A percentile compares a stretch with the other conserved stretches of the same genome.
These are phyloP conservation scores for Myiozetetes cayanensis DNA, from an alignment of 2,113 vertebrate genomes.

Conservation along the genomic window DNA sequence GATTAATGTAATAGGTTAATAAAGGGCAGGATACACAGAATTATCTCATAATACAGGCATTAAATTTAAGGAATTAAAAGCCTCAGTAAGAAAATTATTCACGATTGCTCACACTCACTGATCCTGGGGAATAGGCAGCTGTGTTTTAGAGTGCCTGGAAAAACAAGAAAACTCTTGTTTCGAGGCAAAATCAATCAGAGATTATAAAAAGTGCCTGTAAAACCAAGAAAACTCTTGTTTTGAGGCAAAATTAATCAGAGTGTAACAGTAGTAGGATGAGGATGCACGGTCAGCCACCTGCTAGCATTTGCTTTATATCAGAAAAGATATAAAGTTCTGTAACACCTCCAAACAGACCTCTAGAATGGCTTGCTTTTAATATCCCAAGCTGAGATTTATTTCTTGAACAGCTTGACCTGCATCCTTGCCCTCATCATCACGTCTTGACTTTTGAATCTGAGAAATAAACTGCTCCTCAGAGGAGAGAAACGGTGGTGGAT, in stretches of 20 bases:
- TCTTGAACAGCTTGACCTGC: background rate
- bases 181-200: background rate
- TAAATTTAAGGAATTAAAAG: constrained; percentile 29
- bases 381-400: background rate
- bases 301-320: background rate
- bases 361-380: background rate
- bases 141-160: background rate
- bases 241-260: background rate
- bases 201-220: background rate
- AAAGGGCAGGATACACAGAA: constrained; percentile 43
- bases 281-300: background rate
- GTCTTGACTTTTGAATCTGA: background rate
- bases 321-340: background rate
- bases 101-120: background rate
- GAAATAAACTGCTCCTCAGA: background rate
- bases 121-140: background rate
- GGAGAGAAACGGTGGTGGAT: background rate
- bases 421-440: background rate
- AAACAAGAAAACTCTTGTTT: background rate
- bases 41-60: background rate
- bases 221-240: background rate
- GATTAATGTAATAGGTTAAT: constrained; percentile 57
- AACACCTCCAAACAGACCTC: background rate
- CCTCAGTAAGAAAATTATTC: constrained; percentile 19
- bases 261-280: background rate